Evolutionary conservation across 2,113 vertebrate genomes (phyloP).

Genomic region (Sula dactylatra): DNA sequence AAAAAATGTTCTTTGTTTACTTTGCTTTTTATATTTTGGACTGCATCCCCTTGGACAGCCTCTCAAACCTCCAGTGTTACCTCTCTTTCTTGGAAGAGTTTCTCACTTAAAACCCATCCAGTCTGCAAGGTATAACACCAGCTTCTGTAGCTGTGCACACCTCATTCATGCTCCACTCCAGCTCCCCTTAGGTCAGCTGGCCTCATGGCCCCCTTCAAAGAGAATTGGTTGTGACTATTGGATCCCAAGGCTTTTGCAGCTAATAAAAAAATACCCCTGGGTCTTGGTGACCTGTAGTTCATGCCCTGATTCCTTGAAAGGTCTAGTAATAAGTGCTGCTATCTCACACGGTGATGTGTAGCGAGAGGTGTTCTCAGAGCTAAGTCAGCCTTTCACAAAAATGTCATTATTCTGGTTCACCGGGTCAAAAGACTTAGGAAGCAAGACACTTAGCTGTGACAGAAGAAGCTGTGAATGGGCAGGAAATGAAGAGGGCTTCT

Average conservation of each 20-base stretch:
- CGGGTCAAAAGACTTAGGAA: not conserved
- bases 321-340: not conserved
- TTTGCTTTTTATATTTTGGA: not conserved
- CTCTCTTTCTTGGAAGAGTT: not conserved
- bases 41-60: not conserved
- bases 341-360: not conserved
- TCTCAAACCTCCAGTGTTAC: not conserved
- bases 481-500: not conserved
- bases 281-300: not conserved
- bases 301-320: not conserved
- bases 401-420: not conserved
- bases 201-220: not conserved
- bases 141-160: not conserved
- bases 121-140: not conserved
- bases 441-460: not conserved
- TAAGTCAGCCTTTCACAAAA: not conserved
- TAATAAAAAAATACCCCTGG: not conserved
- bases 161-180: accelerated
- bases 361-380: not conserved
- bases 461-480: not conserved
- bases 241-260: not conserved
- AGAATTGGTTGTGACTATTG: not conserved
- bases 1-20: not conserved
- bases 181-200: not conserved
- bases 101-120: not conserved